Evolutionary conservation across 2,888 invertebrate genomes (phyloP).

Genomic region (Rhynchonema sp.): DNA sequence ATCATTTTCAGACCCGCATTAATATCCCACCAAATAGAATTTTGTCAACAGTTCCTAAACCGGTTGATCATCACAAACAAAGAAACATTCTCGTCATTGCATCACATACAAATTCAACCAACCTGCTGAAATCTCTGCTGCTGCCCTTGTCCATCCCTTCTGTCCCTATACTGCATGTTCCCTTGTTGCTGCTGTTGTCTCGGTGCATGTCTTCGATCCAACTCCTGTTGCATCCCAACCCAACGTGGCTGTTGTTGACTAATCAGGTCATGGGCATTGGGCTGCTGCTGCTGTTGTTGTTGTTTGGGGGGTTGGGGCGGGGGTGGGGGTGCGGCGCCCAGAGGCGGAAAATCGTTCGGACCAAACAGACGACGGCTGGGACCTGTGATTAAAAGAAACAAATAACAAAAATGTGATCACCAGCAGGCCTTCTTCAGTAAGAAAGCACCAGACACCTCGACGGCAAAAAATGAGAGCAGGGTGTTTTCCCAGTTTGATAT

Average conservation of each 20-base stretch:
- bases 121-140: neutral
- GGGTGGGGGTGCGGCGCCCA: neutral
- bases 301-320: neutral
- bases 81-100: neutral
- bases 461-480: too few species aligned
- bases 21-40: too few species aligned
- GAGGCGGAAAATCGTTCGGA: neutral
- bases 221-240: neutral
- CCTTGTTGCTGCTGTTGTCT: neutral
- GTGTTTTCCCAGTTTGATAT: too few species aligned
- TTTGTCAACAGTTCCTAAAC: too few species aligned
- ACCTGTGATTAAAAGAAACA: too few species aligned
- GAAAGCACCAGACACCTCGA: too few species aligned
- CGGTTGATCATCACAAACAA: too few species aligned
- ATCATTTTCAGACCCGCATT: too few species aligned
- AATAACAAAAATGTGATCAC: too few species aligned
- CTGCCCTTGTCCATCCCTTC: too few species aligned
- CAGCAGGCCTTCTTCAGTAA: too few species aligned
- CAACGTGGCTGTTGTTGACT: neutral
- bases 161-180: too few species aligned
- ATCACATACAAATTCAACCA: neutral
- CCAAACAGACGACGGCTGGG: neutral
- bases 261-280: neutral
- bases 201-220: neutral
- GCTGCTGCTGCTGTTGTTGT: neutral